Percentiles rank a stretch among this genome's conserved stretches.
These are phyloP conservation scores for Myrmecobius fasciatus DNA, from an alignment of 2,113 vertebrate genomes.

Conservation along the genomic window DNA sequence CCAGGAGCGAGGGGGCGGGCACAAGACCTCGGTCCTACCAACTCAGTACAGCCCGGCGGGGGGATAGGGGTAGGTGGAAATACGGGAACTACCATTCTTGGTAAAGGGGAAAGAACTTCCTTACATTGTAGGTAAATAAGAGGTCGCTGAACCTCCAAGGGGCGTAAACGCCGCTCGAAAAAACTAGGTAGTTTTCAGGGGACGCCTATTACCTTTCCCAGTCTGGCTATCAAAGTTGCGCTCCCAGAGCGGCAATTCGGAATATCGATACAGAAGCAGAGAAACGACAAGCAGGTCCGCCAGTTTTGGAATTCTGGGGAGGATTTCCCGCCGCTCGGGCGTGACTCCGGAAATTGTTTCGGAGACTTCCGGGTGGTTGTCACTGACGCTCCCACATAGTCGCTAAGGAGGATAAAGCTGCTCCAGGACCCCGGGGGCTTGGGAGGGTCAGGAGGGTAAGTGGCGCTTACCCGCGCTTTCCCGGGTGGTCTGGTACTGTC, in stretches of 20 bases:
- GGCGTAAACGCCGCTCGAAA: not conserved
- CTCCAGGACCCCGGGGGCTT: constrained; percentile 42
- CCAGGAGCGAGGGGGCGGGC: not conserved
- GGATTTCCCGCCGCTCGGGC: rapidly evolving
- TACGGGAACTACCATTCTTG: not conserved
- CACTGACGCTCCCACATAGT: constrained; percentile 59
- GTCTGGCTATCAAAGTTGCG: not conserved
- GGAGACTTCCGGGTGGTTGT: constrained; percentile 74
- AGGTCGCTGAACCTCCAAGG: not conserved
- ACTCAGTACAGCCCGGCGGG: not conserved
- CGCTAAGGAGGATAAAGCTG: not conserved
- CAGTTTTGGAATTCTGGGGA: not conserved
- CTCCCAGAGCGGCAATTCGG: not conserved
- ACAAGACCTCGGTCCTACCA: not conserved
- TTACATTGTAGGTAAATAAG: not conserved
- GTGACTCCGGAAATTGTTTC: constrained; percentile 8
- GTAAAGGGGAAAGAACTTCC: not conserved
- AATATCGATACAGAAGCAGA: not conserved
- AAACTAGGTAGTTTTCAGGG: not conserved
- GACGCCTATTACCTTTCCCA: not conserved
- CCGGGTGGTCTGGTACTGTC: not conserved
- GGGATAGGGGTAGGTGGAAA: not conserved
- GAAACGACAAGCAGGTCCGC: not conserved
- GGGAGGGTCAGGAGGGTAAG: not conserved
- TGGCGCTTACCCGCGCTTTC: not conserved